These are phyloP conservation scores for Mesembrinibis cayennensis DNA, from an alignment of 2,113 vertebrate species.

Conservation along the genomic window DNA sequence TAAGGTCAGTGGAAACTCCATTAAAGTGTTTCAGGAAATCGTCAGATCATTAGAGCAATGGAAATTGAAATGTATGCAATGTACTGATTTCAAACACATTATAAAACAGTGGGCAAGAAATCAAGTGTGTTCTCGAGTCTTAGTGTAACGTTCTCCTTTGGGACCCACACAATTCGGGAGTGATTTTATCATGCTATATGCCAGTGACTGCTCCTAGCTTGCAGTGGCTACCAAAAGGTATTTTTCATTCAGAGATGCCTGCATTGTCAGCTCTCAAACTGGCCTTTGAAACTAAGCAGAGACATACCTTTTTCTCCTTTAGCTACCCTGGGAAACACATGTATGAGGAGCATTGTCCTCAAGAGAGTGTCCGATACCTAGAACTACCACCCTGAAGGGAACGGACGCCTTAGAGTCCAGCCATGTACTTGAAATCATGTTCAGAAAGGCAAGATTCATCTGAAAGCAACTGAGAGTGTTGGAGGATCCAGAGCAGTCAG, in stretches of 20 bases:
- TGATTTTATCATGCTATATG: background rate
- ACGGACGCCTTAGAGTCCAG: background rate
- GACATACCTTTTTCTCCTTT: background rate
- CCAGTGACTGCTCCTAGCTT: background rate
- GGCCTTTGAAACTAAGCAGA: background rate
- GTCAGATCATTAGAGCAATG: background rate
- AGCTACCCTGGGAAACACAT: background rate
- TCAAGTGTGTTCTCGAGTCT: background rate
- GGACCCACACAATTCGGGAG: background rate
- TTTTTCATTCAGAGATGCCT: background rate
- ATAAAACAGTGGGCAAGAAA: background rate
- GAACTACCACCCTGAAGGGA: background rate
- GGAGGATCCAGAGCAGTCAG: background rate
- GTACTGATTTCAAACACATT: background rate
- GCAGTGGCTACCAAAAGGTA: background rate
- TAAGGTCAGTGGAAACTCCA: constrained; percentile 38
- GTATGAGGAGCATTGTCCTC: background rate
- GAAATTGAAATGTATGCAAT: constrained; percentile 30
- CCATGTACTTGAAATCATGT: background rate
- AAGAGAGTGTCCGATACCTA: background rate
- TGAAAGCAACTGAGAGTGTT: background rate
- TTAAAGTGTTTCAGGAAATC: background rate
- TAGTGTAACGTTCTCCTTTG: rapidly evolving
- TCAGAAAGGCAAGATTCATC: background rate
- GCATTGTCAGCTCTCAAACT: background rate